phyloP scores from a whole-genome alignment of 2,888 invertebrate species.

The Axea sp. region DNA sequence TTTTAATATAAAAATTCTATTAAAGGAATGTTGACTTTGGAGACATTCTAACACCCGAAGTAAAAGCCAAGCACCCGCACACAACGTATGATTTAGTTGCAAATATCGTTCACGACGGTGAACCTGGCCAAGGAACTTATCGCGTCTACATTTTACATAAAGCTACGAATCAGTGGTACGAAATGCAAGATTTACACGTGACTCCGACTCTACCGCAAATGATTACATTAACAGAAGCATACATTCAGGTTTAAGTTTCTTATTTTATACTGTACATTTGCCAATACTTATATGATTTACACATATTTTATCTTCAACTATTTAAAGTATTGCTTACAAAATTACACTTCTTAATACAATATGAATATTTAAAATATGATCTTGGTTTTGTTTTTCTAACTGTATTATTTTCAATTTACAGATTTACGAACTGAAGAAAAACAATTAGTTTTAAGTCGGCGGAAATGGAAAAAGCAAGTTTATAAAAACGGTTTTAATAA shows the following conservation, averaged over 20 bases:
- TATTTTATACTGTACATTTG: no score
- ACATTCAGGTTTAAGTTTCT: constrained; percentile 89
- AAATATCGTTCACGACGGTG: constrained; percentile 99
- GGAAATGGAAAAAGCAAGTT: not conserved
- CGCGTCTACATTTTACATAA: constrained; percentile 95
- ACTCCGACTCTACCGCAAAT: constrained; percentile 99
- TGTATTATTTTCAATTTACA: constrained; percentile 50
- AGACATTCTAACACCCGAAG: constrained; percentile 93
- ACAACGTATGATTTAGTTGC: constrained; percentile 98
- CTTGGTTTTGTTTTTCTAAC: not conserved
- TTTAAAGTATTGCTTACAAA: no score
- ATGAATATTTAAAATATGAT: constrained; percentile 1
- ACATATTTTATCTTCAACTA: not conserved
- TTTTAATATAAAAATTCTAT: constrained; percentile 7
- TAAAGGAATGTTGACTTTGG: constrained; percentile 97
- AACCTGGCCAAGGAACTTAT: constrained; percentile 96
- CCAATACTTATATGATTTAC: no score
- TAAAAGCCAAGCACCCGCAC: constrained; percentile 86
- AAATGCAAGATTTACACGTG: constrained; percentile 96
- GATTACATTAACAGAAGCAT: constrained; percentile 99
- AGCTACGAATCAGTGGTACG: constrained; percentile 89
- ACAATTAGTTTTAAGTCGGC: constrained; percentile 24
- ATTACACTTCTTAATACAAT: no score
- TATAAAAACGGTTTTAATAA: constrained; percentile 23
- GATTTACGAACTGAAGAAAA: constrained; percentile 76